Percentiles rank a stretch among this genome's conserved stretches.
Evolutionary conservation across 1,140 invertebrate genomes (phyloP).

Genomic region (Magallana angulata): DNA sequence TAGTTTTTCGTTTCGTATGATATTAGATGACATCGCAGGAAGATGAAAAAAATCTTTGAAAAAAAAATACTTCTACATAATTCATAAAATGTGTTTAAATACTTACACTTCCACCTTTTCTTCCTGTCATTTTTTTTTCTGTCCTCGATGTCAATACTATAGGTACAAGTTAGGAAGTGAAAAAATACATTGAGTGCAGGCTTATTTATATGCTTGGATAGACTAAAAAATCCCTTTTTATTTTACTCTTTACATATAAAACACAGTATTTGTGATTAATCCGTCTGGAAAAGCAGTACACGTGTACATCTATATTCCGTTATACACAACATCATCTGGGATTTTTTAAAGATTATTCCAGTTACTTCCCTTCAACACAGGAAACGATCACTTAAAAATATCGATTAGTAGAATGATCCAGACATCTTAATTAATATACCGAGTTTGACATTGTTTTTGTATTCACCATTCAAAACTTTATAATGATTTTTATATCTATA

Average conservation of each 20-base stretch:
- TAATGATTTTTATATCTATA: too few relatives aligned
- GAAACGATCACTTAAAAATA: conserved; percentile 12
- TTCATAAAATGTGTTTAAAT: neutral
- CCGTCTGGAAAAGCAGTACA: conserved; percentile 13
- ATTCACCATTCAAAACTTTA: neutral
- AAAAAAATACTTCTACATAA: conserved; percentile 5
- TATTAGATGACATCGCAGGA: conserved; percentile 20
- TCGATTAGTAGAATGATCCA: conserved; percentile 4
- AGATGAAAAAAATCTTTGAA: conserved; percentile 1
- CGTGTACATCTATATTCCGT: conserved; percentile 16
- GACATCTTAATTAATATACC: conserved; percentile 23
- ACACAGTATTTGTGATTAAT: conserved; percentile 2
- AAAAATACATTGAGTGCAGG: conserved; percentile 16
- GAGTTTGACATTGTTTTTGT: too few relatives aligned
- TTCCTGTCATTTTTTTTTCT: neutral
- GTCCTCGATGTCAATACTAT: too few relatives aligned
- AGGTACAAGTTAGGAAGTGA: conserved; percentile 9
- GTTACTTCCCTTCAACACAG: conserved; percentile 6
- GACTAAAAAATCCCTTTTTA: conserved; percentile 1
- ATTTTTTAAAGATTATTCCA: conserved; percentile 11
- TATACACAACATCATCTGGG: conserved; percentile 9
- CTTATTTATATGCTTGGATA: conserved; percentile 10
- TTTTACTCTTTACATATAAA: neutral
- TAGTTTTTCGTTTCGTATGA: neutral
- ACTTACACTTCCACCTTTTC: conserved; percentile 16